phyloP scores from a whole-genome alignment of 2,113 vertebrate species.

The Noctilio leporinus region DNA sequence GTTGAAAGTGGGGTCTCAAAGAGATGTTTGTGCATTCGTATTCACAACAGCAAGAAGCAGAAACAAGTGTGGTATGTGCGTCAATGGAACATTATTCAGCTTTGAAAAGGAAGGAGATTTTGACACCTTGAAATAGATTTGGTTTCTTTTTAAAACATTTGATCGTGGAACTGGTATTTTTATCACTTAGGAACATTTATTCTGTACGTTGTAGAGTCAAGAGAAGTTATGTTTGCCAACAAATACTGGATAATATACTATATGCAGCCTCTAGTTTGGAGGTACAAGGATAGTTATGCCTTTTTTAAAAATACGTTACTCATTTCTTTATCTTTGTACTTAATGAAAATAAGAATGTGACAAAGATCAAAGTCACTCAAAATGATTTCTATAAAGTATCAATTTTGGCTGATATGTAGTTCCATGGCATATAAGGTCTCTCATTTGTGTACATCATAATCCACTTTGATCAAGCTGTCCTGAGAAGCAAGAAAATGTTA shows the following conservation, averaged over 20 bases:
- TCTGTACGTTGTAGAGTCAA: background rate
- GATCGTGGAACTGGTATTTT: background rate
- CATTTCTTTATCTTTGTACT: background rate
- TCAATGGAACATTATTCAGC: background rate
- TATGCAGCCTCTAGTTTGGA: background rate
- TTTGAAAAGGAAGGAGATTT: background rate
- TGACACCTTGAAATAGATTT: background rate
- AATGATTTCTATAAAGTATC: background rate
- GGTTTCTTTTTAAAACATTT: background rate
- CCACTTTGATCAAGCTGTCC: conserved; percentile 51
- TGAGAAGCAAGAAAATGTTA: conserved; percentile 60
- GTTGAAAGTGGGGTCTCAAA: background rate
- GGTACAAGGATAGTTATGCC: background rate
- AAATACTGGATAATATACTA: background rate
- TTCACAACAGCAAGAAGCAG: too few species aligned
- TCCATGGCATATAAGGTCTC: background rate
- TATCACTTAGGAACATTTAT: background rate
- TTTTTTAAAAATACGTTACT: background rate
- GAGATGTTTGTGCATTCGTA: background rate
- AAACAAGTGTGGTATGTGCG: background rate
- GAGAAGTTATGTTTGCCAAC: background rate
- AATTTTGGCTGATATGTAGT: background rate
- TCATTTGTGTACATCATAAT: conserved; percentile 59
- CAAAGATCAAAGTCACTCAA: background rate
- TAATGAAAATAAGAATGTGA: background rate